Evolutionary conservation across 2,113 vertebrate species (phyloP).

Genomic region (Crotophaga sulcirostris): DNA sequence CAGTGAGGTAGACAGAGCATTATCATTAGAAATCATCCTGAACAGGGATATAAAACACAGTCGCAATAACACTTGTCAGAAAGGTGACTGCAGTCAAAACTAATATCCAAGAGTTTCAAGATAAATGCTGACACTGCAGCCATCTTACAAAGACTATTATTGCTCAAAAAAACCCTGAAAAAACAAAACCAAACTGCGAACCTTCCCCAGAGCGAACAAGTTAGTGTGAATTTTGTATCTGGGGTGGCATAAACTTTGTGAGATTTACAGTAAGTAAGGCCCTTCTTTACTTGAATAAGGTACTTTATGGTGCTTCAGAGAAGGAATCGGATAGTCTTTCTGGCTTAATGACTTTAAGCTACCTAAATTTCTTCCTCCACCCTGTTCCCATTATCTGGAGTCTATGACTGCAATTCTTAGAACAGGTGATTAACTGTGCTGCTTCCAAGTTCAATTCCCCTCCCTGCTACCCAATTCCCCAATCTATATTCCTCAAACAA

Average conservation of each 20-base stretch:
- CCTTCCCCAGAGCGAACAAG: slow-evolving; percentile 67
- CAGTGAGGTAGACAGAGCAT: slow-evolving; percentile 81
- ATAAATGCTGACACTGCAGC: slow-evolving; percentile 83
- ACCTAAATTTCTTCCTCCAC: slow-evolving; percentile 63
- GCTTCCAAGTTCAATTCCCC: slow-evolving; percentile 1
- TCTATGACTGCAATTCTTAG: slow-evolving; percentile 43
- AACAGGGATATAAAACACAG: slow-evolving; percentile 86
- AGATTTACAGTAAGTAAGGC: slow-evolving; percentile 64
- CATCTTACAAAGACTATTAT: slow-evolving; percentile 78
- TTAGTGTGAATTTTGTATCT: slow-evolving; percentile 65
- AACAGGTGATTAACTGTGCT: slow-evolving; percentile 63
- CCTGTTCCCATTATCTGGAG: slow-evolving; percentile 33
- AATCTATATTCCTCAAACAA: slow-evolving; percentile 25
- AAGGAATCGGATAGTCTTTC: slow-evolving; percentile 49
- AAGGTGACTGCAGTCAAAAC: slow-evolving; percentile 84
- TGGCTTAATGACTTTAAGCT: slow-evolving; percentile 70
- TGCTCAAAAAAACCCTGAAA: slow-evolving; percentile 29
- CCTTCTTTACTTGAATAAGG: slow-evolving; percentile 38
- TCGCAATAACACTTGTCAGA: slow-evolving; percentile 86
- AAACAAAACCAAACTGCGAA: slow-evolving; percentile 67
- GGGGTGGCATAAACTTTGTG: slow-evolving; percentile 64
- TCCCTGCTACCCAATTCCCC: neutral
- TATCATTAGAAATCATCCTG: slow-evolving; percentile 84
- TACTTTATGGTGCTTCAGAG: slow-evolving; percentile 65
- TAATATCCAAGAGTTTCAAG: slow-evolving; percentile 84